These are phyloP conservation scores for Phoebastria nigripes DNA, from an alignment of 2,797 vertebrate genomes.

Conservation along the genomic window DNA sequence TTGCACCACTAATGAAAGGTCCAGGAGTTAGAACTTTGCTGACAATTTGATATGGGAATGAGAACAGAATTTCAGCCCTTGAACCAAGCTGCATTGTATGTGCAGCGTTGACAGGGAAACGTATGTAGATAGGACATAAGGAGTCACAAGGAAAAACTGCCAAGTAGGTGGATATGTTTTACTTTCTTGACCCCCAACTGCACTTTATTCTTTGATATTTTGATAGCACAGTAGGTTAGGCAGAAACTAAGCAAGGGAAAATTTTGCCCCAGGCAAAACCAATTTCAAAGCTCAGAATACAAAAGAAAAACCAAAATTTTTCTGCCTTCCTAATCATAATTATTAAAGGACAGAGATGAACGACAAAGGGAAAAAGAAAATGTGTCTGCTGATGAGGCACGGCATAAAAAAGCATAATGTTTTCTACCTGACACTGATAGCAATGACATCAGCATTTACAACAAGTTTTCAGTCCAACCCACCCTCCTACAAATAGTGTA, in stretches of 20 bases:
- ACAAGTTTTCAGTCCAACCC: background rate
- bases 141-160: background rate
- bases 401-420: background rate
- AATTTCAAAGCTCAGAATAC: background rate
- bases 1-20: background rate
- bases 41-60: background rate
- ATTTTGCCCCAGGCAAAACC: background rate
- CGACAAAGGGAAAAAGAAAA: background rate
- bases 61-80: background rate
- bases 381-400: background rate
- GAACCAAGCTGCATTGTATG: background rate
- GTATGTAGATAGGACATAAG: background rate
- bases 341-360: background rate
- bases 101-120: background rate
- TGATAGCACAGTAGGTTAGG: background rate
- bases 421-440: rapidly evolving
- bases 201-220: background rate
- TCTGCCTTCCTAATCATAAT: background rate
- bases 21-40: background rate
- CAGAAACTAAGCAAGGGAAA: background rate
- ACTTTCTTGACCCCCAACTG: background rate
- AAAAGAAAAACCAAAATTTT: background rate
- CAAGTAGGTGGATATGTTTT: background rate
- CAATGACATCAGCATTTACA: background rate
- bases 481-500: background rate